Evolutionary conservation across 2,113 vertebrate species (phyloP).

Genomic region (Trematocara nigrifrons): DNA sequence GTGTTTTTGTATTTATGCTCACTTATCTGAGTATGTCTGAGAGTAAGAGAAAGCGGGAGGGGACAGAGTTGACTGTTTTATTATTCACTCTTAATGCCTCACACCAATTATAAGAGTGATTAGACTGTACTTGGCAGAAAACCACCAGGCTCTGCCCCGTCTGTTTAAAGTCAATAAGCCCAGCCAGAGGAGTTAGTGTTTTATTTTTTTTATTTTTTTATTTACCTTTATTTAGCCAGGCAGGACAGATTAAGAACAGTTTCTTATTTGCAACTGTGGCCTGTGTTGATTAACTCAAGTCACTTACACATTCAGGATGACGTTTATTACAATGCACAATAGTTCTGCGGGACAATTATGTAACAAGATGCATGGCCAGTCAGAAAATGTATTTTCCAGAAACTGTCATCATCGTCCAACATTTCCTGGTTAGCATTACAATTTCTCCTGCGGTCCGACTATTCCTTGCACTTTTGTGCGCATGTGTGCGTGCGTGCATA

Average conservation of each 20-base stretch:
- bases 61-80: conserved; percentile 43
- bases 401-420: conserved; percentile 33
- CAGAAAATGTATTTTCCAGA: conserved; percentile 63
- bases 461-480: not conserved
- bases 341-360: conserved; percentile 39
- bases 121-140: conserved; percentile 44
- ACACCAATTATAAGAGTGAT: conserved; percentile 53
- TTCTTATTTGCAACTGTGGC: too few species aligned
- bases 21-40: not conserved
- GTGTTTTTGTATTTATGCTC: conserved; percentile 11
- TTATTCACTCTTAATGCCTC: conserved; percentile 49
- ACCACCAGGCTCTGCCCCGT: not conserved
- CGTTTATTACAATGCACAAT: conserved; percentile 38
- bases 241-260: too few species aligned
- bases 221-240: too few species aligned
- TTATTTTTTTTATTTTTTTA: too few species aligned
- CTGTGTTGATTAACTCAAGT: conserved; percentile 2
- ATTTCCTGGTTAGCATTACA: conserved; percentile 52
- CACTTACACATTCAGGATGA: not conserved
- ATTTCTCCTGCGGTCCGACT: conserved; percentile 15
- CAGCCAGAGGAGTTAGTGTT: conserved; percentile 7
- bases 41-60: not conserved
- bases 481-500: not conserved
- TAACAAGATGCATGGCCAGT: conserved; percentile 24
- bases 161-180: conserved; percentile 31